Base-by-base conservation (phyloP, 2,888 invertebrate species). In the Phymatocera aterrima region DNA sequence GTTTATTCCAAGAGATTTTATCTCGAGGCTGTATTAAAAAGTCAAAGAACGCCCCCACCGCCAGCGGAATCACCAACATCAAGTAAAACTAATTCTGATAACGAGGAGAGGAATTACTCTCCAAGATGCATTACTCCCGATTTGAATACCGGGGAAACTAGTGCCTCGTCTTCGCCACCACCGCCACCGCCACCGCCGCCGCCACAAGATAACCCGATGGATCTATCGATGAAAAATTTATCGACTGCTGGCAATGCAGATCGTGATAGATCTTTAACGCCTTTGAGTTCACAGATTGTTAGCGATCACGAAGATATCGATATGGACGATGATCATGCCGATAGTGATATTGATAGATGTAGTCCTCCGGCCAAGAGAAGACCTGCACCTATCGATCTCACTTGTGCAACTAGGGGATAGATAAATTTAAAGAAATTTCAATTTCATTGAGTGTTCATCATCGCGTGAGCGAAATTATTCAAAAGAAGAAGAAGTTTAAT, bases 141-240 rank as follows among this genome's bases (percentile, higher is more conserved):
- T 90, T 8, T 91, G 89, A 60, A 92, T 91, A 80, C 87, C 92
- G n/a, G n/a, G n/a, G n/a, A n/a, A n/a, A n/a, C n/a, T n/a, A n/a
- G n/a, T n/a, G n/a, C n/a, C n/a, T n/a, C n/a, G n/a, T n/a, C n/a
- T n/a, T 31, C 61, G 68, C 81, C 86, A 2, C 85, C 82, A 3
- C 87, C 90, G 0, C 91, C 91, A n/a, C 21, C 61, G 68, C 81
- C 86, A 2, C 85, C 82, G 3, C 87, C 90, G 0, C 91, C 91
- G 0, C 89, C 92, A 0, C 95, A 96, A 87, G 96, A 96, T 82
- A 94, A 95, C 87, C 96, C 96, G 1, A 96, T 96, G 89, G 96
- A 96, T 87, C 90, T 96, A 81, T 96, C 96, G 48, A 95, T 96
- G 91, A 95, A 94, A 85, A 93, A 94, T 1, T 83, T 61, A 51